Percentiles rank a stretch among this genome's conserved stretches.
phyloP scores from a whole-genome alignment of 1,140 invertebrate species.

The Drosophila nigrodunni region DNA sequence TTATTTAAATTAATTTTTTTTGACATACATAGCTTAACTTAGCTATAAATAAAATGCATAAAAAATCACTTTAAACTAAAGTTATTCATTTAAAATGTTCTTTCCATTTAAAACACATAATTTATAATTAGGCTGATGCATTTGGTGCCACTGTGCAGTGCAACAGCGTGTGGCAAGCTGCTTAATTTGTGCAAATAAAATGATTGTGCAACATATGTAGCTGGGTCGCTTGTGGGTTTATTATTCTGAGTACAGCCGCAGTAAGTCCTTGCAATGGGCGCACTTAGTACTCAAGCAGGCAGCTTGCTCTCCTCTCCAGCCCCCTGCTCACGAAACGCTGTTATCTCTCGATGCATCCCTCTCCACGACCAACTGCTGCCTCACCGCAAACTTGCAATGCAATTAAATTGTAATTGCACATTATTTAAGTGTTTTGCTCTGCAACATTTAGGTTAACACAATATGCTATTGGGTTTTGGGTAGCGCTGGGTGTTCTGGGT shows the following conservation, averaged over 20 bases:
- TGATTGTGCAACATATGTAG: constrained; percentile 80
- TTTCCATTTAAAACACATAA: neutral
- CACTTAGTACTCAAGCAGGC: constrained; percentile 29
- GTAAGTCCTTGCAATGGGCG: constrained; percentile 45
- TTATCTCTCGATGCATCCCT: neutral
- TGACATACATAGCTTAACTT: too few relatives aligned
- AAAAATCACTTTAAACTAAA: neutral
- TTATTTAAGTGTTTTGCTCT: constrained; percentile 74
- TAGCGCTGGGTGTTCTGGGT: neutral
- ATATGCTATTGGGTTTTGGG: constrained; percentile 29
- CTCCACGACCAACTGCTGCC: constrained; percentile 15
- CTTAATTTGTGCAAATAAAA: constrained; percentile 81
- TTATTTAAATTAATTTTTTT: too few relatives aligned
- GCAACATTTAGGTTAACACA: constrained; percentile 54
- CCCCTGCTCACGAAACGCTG: neutral
- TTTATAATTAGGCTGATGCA: neutral
- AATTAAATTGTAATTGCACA: constrained; percentile 75
- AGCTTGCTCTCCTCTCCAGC: constrained; percentile 5
- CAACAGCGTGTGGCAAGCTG: constrained; percentile 44
- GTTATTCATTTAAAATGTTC: neutral
- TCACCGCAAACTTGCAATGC: constrained; percentile 69
- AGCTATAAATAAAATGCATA: too few relatives aligned
- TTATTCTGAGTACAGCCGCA: constrained; percentile 54
- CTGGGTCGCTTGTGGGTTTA: constrained; percentile 53
- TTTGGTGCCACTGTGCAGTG: constrained; percentile 45